Evolutionary conservation across 1,140 invertebrate species (phyloP).

Genomic region (Dreissena polymorpha): DNA sequence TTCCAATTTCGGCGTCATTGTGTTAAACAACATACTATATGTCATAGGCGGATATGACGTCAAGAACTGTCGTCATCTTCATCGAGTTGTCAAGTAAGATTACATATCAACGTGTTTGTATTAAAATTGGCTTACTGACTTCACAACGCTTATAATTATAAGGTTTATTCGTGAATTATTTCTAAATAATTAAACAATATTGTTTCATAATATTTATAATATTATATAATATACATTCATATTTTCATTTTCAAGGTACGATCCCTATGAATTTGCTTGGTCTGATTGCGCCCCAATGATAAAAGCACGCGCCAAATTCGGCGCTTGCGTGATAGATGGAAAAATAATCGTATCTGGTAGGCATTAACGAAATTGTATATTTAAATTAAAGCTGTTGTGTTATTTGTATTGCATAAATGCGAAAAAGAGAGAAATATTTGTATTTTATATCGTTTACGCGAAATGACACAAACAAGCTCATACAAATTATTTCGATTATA

Average conservation of each 20-base stretch:
- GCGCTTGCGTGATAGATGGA: constrained; percentile 52
- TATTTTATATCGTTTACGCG: no score
- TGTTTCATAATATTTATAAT: no score
- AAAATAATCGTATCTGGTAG: constrained; percentile 62
- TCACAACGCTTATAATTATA: not conserved
- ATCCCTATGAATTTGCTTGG: constrained; percentile 59
- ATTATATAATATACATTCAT: no score
- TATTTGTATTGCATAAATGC: not conserved
- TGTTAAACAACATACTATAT: constrained; percentile 62
- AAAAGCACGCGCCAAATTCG: constrained; percentile 59
- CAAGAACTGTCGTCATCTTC: constrained; percentile 53
- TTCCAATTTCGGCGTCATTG: constrained; percentile 64
- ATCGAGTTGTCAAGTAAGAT: constrained; percentile 64
- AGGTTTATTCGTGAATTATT: not conserved
- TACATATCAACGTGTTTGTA: not conserved
- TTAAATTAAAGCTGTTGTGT: not conserved
- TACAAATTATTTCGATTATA: no score
- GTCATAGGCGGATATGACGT: constrained; percentile 67
- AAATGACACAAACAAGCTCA: no score
- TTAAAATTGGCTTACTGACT: not conserved
- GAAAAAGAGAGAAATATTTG: no score
- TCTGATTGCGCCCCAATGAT: constrained; percentile 52
- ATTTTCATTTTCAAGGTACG: constrained; percentile 52
- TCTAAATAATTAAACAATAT: not conserved
- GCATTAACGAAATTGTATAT: not conserved